phyloP scores from a whole-genome alignment of 2,797 vertebrate species.

The Smutsia temminckii region DNA sequence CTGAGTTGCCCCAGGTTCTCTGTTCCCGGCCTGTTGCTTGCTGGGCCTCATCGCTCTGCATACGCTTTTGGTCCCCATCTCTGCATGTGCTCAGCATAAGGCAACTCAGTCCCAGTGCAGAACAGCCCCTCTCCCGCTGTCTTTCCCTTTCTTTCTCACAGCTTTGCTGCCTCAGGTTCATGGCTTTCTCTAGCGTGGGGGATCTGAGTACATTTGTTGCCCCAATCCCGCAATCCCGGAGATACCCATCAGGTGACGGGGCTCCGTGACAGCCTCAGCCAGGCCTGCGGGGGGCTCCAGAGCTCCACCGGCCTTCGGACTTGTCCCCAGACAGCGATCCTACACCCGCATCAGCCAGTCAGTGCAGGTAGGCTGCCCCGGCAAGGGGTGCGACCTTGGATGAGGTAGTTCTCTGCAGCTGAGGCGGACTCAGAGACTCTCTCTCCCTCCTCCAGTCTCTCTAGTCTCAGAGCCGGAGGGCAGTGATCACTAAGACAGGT shows the following conservation, averaged over 20 bases:
- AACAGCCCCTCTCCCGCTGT: not conserved
- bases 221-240: not conserved
- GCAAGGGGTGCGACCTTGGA: not conserved
- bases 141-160: not conserved
- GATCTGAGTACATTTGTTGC: not conserved
- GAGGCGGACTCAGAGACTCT: not conserved
- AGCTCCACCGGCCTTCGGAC: not conserved
- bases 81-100: not conserved
- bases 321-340: fast-evolving
- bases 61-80: not conserved
- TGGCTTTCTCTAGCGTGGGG: not conserved
- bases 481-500: not conserved
- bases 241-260: fast-evolving
- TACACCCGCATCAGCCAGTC: not conserved
- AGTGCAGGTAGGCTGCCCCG: not conserved
- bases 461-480: not conserved
- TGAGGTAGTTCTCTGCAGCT: not conserved
- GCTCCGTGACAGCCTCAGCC: not conserved
- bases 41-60: not conserved
- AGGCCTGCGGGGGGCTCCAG: not conserved
- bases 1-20: not conserved
- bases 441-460: not conserved
- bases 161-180: not conserved
- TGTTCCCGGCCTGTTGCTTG: not conserved
- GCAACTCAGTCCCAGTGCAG: not conserved